phyloP scores from a whole-genome alignment of 2,888 invertebrate species.

The Maniola hyperantus region DNA sequence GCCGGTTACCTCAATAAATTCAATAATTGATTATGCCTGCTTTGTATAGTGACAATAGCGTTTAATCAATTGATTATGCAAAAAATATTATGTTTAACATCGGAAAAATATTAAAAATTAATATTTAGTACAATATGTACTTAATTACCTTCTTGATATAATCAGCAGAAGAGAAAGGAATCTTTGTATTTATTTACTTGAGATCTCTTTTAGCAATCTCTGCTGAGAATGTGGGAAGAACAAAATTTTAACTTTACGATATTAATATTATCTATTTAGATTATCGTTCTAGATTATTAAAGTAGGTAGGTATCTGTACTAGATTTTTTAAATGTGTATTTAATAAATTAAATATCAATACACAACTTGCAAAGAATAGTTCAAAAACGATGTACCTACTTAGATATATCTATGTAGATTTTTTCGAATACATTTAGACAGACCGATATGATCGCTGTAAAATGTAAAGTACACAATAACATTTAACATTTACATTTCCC shows the following conservation, averaged over 20 bases:
- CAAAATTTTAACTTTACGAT: neutral
- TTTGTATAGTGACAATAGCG: conserved; percentile 21
- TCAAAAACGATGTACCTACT: neutral
- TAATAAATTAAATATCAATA: neutral
- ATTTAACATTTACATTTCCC: neutral
- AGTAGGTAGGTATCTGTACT: neutral
- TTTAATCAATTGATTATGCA: conserved; percentile 1
- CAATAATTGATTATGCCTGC: conserved; percentile 27
- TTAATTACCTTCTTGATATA: neutral
- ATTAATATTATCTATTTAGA: neutral
- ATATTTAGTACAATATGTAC: neutral
- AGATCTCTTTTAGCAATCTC: neutral
- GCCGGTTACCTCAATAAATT: conserved; percentile 39
- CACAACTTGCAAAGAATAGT: neutral
- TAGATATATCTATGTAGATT: too few species aligned
- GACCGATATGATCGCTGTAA: too few species aligned
- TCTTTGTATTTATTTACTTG: neutral
- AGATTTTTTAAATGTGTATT: neutral
- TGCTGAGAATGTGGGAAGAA: conserved; percentile 3
- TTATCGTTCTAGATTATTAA: neutral
- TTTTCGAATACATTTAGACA: too few species aligned
- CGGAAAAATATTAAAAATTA: neutral
- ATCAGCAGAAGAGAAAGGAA: neutral
- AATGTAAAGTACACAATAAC: neutral
- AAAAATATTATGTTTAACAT: neutral